Percentiles rank a stretch among this genome's conserved stretches.
Evolutionary conservation across 2,888 invertebrate genomes (phyloP).

Genomic region (Coleophora deauratella): DNA sequence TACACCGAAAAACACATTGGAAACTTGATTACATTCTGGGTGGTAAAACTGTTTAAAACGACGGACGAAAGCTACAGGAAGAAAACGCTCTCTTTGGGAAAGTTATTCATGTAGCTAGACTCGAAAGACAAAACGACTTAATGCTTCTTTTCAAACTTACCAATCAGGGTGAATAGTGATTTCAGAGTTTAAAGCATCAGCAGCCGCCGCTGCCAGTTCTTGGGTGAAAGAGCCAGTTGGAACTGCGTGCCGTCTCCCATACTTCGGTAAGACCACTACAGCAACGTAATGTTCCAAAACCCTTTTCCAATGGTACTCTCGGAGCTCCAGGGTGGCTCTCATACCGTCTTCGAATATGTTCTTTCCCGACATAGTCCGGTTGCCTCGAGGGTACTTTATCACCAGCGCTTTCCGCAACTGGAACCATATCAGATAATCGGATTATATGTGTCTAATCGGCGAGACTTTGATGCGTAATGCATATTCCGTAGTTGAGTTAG

Average conservation of each 20-base stretch:
- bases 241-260: constrained; percentile 37
- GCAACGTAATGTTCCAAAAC: constrained; percentile 57
- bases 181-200: constrained; percentile 41
- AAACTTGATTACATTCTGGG: too few species aligned
- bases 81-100: too few species aligned
- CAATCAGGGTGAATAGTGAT: constrained; percentile 57
- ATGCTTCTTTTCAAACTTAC: too few species aligned
- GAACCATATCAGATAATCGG: constrained; percentile 7
- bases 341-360: constrained; percentile 51
- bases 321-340: constrained; percentile 41
- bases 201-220: constrained; percentile 41
- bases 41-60: too few species aligned
- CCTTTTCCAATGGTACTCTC: constrained; percentile 55
- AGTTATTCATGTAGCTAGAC: too few species aligned
- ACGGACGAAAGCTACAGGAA: too few species aligned
- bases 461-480: too few species aligned
- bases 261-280: constrained; percentile 45
- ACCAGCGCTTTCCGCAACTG: constrained; percentile 51
- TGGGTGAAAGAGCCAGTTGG: constrained; percentile 40
- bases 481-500: too few species aligned
- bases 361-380: constrained; percentile 40
- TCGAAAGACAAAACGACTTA: too few species aligned
- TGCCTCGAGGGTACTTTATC: constrained; percentile 39
- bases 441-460: neutral
- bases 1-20: too few species aligned